phyloP scores from a whole-genome alignment of 1,140 invertebrate genomes.

The Hycleus cichorii region DNA sequence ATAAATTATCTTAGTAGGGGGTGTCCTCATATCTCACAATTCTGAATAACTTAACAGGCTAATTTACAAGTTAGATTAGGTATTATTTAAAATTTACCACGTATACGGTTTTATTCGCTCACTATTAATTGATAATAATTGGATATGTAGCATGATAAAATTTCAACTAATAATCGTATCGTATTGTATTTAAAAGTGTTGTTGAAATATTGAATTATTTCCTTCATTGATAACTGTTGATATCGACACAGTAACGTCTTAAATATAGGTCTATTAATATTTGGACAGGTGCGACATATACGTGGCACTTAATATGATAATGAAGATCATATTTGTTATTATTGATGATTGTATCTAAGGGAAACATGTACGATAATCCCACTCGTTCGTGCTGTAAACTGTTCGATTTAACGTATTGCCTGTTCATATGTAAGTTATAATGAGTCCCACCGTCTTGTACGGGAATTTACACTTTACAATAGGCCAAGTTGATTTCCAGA shows the following conservation, averaged over 20 bases:
- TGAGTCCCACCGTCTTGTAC: conserved; percentile 24
- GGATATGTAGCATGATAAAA: background rate
- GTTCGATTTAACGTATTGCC: conserved; percentile 28
- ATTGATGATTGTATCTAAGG: conserved; percentile 34
- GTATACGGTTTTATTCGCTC: conserved; percentile 6
- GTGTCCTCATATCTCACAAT: conserved; percentile 29
- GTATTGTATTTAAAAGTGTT: too few species aligned
- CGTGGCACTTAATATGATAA: conserved; percentile 24
- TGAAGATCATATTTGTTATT: conserved; percentile 36
- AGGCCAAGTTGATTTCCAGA: conserved; percentile 25
- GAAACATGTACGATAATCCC: conserved; percentile 33
- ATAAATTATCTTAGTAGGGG: conserved; percentile 25
- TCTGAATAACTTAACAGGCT: conserved; percentile 27
- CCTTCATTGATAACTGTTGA: too few species aligned
- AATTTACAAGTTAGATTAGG: conserved; percentile 30
- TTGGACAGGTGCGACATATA: conserved; percentile 13
- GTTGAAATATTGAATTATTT: too few species aligned
- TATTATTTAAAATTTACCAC: conserved; percentile 12
- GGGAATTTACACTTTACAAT: conserved; percentile 40
- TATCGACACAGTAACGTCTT: background rate
- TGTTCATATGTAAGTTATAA: conserved; percentile 30
- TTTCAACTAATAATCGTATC: too few species aligned
- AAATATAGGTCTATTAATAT: conserved; percentile 10
- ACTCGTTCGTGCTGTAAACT: conserved; percentile 26
- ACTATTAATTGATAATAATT: conserved; percentile 20